Conservation (phyloP, 2,113 vertebrate genomes). For the Mustelus asterias region DNA sequence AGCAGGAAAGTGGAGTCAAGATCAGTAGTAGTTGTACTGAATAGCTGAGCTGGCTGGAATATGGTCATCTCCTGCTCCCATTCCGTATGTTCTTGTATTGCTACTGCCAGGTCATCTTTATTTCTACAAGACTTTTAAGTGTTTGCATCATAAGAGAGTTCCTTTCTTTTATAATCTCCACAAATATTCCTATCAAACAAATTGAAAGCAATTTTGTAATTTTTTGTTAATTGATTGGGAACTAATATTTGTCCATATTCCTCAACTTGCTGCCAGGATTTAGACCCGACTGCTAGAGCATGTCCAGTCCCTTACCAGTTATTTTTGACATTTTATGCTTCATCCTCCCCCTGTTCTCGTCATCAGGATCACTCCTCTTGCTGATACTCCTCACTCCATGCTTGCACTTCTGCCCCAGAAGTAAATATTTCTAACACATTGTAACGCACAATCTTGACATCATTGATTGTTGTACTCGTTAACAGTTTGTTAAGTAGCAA, state of each 20-base stretch:
- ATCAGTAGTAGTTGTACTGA: neutral
- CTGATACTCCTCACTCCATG: neutral
- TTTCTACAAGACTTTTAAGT: neutral
- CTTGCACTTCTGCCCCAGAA: neutral
- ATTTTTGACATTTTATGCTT: neutral
- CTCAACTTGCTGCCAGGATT: neutral
- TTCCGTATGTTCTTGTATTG: neutral
- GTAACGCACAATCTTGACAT: neutral
- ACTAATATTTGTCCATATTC: neutral
- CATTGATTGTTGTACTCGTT: neutral
- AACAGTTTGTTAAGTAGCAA: slow-evolving; percentile 7
- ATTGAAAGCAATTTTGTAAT: neutral
- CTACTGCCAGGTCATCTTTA: neutral
- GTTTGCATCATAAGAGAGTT: neutral
- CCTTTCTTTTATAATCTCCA: neutral
- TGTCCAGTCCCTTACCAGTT: neutral
- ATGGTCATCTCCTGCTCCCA: neutral
- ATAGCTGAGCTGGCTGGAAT: neutral
- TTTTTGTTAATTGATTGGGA: neutral
- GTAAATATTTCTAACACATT: neutral
- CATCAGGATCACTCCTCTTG: neutral
- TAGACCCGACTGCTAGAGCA: neutral
- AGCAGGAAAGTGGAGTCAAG: neutral
- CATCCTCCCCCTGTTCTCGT: neutral
- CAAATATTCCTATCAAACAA: neutral